Evolutionary conservation across 2,113 vertebrate species (phyloP), one percentile per base, ranked within the genome.

Genomic region (Alligator sinensis): DNA sequence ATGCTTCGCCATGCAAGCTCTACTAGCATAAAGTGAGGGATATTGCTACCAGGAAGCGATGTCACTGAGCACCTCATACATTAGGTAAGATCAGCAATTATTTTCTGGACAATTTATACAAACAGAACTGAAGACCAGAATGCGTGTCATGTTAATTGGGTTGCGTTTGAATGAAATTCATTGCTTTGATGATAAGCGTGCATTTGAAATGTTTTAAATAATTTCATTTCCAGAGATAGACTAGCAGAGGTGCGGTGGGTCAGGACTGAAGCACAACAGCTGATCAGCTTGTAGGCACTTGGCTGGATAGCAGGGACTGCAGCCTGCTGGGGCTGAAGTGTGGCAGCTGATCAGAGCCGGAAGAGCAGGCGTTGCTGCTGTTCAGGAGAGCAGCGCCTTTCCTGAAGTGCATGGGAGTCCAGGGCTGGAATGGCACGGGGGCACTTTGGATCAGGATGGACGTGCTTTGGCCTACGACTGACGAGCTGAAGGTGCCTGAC

Each of bases 1-100:
- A 2, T 30, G 63, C 38, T 24, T 28, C 11, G 0, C 3, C 11
- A 17, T 1, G 18, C 16, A n/a, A 2, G 47, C 54, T 55, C 22
- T 75, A 6, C 60, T 72, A 16, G 27, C 10, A 4, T 19, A 3
- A 6, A 13, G 24, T 60, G 25, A 1, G 1, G 5, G 2, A 16
- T 28, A 2, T 2, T 77, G 80, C 25, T 89, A 62, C 2, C 4
- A 4, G 63, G 63, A n/a, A n/a, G 34, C 9, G 72, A 28, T 18
- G 8, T 5, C 5, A 70, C 27, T 1, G 3, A 70, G 77, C 34
- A 30, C 57, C 58, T 81, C 2, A 5, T 17, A 2, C 0, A 21
- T 86, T 34, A 58, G 24, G 9, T 34, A 54, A 58, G 15, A 30
- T 70, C 80, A 7, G 24, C 9, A 70, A 59, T 58, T 79, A 38